Evolutionary conservation across 1,140 invertebrate genomes (phyloP).

Genomic region (Apis laboriosa): DNA sequence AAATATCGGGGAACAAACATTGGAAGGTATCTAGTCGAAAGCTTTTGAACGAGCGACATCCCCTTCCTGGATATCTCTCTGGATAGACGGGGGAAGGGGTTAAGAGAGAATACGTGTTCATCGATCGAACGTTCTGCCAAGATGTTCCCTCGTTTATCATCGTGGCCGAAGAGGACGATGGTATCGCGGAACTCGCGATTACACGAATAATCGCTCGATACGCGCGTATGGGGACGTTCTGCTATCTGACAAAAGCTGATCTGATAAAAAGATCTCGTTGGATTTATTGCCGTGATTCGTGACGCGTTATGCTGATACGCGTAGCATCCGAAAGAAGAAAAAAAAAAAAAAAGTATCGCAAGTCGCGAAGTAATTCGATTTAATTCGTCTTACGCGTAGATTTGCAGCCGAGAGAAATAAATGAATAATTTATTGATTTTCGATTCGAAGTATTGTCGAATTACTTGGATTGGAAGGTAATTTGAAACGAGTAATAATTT

Average conservation of each 20-base stretch:
- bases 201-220: conserved; percentile 29
- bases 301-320: neutral
- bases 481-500: too few relatives aligned
- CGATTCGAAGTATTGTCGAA: too few relatives aligned
- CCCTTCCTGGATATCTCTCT: neutral
- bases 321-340: too few relatives aligned
- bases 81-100: neutral
- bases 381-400: too few relatives aligned
- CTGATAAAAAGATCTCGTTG: conserved; percentile 39
- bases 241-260: conserved; percentile 13
- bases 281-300: conserved; percentile 5
- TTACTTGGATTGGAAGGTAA: too few relatives aligned
- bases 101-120: neutral
- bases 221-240: neutral
- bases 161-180: neutral
- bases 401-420: too few relatives aligned
- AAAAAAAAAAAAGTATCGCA: too few relatives aligned
- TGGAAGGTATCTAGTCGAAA: too few relatives aligned
- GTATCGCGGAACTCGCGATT: conserved; percentile 18
- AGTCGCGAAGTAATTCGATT: too few relatives aligned
- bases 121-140: conserved; percentile 35
- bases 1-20: too few relatives aligned
- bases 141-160: conserved; percentile 39
- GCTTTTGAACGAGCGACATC: neutral
- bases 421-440: too few relatives aligned